Conservation (phyloP, 1,140 invertebrate species). For the Chironomus striatipennis region DNA sequence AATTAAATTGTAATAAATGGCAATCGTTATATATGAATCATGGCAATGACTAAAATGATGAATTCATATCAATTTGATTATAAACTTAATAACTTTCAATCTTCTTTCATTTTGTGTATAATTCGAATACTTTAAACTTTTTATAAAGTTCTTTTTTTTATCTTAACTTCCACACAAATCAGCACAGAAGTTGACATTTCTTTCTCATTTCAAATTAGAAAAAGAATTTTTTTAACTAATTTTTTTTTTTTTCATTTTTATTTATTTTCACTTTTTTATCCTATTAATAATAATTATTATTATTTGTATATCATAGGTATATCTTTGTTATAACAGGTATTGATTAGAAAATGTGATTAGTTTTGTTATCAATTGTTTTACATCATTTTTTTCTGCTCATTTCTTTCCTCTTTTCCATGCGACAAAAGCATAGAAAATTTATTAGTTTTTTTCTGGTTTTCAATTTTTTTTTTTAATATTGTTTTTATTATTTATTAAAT, state of each 20-base stretch:
- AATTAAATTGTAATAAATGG: not conserved
- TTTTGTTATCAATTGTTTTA: slow-evolving; percentile 14
- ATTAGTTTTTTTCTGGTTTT: not conserved
- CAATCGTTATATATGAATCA: not conserved
- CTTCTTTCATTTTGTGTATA: not conserved
- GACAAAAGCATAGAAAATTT: not conserved
- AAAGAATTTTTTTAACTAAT: not conserved
- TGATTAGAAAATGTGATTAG: slow-evolving; percentile 14
- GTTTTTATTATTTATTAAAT: not conserved
- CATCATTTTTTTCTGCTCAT: not conserved
- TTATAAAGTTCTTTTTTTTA: not conserved
- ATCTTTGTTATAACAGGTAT: not conserved
- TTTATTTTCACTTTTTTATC: too few species aligned
- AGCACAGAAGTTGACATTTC: too few species aligned
- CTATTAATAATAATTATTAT: slow-evolving; percentile 1
- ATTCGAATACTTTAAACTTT: not conserved
- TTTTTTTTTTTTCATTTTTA: not conserved
- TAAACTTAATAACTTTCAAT: not conserved
- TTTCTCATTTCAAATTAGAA: too few species aligned
- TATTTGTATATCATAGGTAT: slow-evolving; percentile 5
- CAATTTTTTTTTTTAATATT: not conserved
- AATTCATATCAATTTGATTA: too few species aligned
- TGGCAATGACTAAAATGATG: not conserved
- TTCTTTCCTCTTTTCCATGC: too few species aligned
- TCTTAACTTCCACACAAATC: too few species aligned